Percentiles rank a stretch among this genome's conserved stretches.
Evolutionary conservation across 2,113 vertebrate species (phyloP).

Genomic region (Indri indri): DNA sequence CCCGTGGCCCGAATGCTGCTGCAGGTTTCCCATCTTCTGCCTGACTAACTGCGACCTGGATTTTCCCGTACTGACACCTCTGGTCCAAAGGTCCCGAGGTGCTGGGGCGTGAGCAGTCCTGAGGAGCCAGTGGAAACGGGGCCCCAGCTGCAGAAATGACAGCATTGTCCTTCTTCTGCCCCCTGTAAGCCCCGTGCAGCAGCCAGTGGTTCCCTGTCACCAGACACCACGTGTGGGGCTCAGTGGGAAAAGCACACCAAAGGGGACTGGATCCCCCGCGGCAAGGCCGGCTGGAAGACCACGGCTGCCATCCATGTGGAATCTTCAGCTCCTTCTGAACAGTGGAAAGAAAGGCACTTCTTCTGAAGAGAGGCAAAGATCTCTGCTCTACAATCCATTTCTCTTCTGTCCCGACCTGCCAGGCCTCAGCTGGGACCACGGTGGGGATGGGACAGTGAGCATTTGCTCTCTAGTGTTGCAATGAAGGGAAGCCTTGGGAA

Average conservation of each 20-base stretch:
- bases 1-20: neutral
- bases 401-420: neutral
- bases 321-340: neutral
- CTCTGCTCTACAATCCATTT: neutral
- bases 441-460: too few species aligned
- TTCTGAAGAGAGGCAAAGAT: neutral
- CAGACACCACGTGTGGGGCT: neutral
- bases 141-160: neutral
- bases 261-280: neutral
- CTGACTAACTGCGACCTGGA: neutral
- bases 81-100: neutral
- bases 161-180: neutral
- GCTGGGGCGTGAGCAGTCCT: neutral
- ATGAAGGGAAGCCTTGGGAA: neutral
- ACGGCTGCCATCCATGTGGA: neutral
- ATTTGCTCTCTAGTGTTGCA: neutral
- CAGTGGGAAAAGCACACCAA: neutral
- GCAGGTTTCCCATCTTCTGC: neutral
- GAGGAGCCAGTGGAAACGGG: neutral
- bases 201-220: neutral
- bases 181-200: neutral
- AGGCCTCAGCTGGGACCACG: neutral
- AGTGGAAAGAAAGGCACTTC: neutral
- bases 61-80: neutral
- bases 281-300: neutral